phyloP scores from a whole-genome alignment of 2,797 vertebrate species.

The Cyprinella venusta region DNA sequence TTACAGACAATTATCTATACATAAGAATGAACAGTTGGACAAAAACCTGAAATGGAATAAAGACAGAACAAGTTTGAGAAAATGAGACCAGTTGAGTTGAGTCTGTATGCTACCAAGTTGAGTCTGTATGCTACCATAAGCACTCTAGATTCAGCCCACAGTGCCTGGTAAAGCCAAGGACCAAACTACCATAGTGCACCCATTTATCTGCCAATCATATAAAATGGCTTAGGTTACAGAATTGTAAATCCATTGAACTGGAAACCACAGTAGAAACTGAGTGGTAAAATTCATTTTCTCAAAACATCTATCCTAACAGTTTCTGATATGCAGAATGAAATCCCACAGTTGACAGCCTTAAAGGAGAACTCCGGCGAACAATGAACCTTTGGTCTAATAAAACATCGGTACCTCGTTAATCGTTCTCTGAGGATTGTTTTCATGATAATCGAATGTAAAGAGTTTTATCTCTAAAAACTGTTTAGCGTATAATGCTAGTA shows the following conservation, averaged over 20 bases:
- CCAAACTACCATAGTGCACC: constrained; percentile 20
- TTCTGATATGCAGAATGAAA: not conserved
- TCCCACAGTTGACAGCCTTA: not conserved
- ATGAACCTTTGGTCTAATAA: no score
- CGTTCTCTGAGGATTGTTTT: no score
- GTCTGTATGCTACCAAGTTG: not conserved
- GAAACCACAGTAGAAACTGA: not conserved
- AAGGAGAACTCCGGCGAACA: no score
- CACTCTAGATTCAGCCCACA: constrained; percentile 3
- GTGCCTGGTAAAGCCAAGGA: not conserved
- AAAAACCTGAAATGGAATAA: constrained; percentile 14
- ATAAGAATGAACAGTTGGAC: constrained; percentile 37
- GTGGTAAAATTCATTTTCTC: constrained; percentile 19
- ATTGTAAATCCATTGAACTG: constrained; percentile 15
- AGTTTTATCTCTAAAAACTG: no score
- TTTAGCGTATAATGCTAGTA: no score
- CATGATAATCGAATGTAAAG: no score
- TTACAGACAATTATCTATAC: constrained; percentile 67
- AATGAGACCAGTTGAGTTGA: not conserved
- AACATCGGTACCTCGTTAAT: no score
- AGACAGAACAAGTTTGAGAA: not conserved
- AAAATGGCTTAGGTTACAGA: not conserved
- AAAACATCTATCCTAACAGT: constrained; percentile 10
- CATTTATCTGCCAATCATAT: not conserved
- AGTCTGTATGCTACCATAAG: constrained; percentile 3